phyloP scores from a whole-genome alignment of 2,113 vertebrate genomes.

The Echinops telfairi region DNA sequence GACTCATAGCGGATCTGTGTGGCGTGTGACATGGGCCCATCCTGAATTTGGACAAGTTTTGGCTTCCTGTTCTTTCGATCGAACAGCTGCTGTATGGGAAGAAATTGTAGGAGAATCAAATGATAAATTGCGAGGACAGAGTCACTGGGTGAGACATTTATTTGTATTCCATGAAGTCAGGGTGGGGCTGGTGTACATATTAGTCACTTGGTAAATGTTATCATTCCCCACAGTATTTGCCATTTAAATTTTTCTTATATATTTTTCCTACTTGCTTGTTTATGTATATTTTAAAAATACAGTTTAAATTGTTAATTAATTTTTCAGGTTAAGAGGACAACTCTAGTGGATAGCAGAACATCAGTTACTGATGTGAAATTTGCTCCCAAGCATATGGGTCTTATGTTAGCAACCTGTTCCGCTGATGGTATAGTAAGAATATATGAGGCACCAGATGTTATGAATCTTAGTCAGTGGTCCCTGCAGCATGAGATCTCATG shows the following conservation, averaged over 20 bases:
- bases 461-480: slow-evolving; percentile 99
- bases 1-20: slow-evolving; percentile 98
- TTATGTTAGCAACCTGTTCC: slow-evolving; percentile 98
- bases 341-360: slow-evolving; percentile 97
- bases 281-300: slow-evolving; percentile 12
- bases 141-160: slow-evolving; percentile 94
- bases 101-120: slow-evolving; percentile 99
- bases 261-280: slow-evolving; percentile 36
- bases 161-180: neutral
- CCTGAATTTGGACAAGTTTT: slow-evolving; percentile 98
- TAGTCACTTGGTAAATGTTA: neutral
- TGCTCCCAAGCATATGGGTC: slow-evolving; percentile 98
- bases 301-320: slow-evolving; percentile 40
- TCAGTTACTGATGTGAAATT: slow-evolving; percentile 99
- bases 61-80: slow-evolving; percentile 97
- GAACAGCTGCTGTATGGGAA: slow-evolving; percentile 98
- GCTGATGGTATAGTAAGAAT: slow-evolving; percentile 97
- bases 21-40: slow-evolving; percentile 98
- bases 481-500: slow-evolving; percentile 98
- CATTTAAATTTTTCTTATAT: neutral
- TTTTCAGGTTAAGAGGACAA: slow-evolving; percentile 97
- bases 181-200: neutral
- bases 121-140: slow-evolving; percentile 97
- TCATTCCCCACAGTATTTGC: neutral
- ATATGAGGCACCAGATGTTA: slow-evolving; percentile 98